These are phyloP conservation scores for Mnemiopsis leidyi DNA, from an alignment of 37 sponge, comb jelly and placozoan species.

Conservation along the genomic window DNA sequence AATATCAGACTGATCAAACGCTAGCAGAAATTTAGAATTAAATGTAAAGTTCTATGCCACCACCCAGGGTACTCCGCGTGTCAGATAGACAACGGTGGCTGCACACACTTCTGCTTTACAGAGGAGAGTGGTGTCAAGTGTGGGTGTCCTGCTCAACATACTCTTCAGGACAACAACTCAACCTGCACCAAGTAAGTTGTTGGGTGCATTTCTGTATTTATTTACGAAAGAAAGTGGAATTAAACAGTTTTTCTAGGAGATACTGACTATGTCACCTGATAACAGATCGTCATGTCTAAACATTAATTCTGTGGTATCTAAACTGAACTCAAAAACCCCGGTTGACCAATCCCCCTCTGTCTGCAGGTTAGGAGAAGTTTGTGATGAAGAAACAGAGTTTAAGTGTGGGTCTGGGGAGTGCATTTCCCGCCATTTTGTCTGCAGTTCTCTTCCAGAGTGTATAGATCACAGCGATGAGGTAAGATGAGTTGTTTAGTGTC, in stretches of 20 bases:
- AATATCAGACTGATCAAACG: too few species aligned
- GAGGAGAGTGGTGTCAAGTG: constrained; percentile 15
- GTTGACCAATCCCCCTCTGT: not conserved
- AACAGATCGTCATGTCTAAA: too few species aligned
- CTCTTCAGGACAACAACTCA: constrained; percentile 2
- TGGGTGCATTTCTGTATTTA: too few species aligned
- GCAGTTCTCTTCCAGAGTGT: not conserved
- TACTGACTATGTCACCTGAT: too few species aligned
- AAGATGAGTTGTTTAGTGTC: not conserved
- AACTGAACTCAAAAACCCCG: not conserved
- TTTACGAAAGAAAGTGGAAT: too few species aligned
- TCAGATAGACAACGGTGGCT: constrained; percentile 27
- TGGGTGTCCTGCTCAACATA: constrained; percentile 30
- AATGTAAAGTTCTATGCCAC: too few species aligned
- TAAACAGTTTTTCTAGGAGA: too few species aligned
- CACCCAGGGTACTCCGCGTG: constrained; percentile 50
- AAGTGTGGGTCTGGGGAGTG: constrained; percentile 47
- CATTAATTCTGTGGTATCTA: too few species aligned
- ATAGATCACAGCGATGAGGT: constrained; percentile 32
- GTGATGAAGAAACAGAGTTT: not conserved
- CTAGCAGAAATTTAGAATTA: too few species aligned
- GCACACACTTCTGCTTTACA: constrained; percentile 40
- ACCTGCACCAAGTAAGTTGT: constrained; percentile 51
- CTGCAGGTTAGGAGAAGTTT: not conserved
- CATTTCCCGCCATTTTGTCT: not conserved